These are phyloP conservation scores for Bubo bubo DNA, from an alignment of 2,113 vertebrate species.

Conservation along the genomic window DNA sequence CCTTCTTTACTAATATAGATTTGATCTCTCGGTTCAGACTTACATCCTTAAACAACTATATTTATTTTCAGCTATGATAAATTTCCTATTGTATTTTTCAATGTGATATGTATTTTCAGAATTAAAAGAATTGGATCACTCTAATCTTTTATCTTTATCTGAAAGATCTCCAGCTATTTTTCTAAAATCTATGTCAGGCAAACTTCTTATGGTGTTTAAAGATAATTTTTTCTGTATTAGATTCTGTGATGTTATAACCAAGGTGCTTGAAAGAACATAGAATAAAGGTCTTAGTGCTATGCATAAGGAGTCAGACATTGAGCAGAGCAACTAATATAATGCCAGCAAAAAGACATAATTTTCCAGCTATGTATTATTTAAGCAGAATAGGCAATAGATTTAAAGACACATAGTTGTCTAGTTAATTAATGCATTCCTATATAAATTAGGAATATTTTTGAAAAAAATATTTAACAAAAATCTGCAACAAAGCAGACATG, in stretches of 20 bases:
- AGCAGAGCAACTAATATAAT: neutral
- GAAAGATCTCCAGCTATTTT: neutral
- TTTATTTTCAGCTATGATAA: neutral
- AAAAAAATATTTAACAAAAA: neutral
- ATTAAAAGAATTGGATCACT: neutral
- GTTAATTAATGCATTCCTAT: neutral
- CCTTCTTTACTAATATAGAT: neutral
- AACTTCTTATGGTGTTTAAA: neutral
- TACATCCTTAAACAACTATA: neutral
- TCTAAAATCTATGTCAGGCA: neutral
- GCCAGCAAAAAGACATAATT: neutral
- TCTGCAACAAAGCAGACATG: accelerated
- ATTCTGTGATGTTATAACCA: neutral
- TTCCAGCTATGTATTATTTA: neutral
- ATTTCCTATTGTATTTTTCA: neutral
- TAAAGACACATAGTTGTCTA: neutral
- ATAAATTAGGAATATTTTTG: neutral
- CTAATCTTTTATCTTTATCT: neutral
- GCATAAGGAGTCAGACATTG: neutral
- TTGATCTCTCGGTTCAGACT: neutral
- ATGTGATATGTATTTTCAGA: neutral
- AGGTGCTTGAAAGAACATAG: neutral
- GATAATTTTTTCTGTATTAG: neutral
- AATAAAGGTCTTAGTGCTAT: neutral
- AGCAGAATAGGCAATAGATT: neutral